Evolutionary conservation across 2,888 invertebrate species (phyloP).

Genomic region (Chymomyza caudatula): DNA sequence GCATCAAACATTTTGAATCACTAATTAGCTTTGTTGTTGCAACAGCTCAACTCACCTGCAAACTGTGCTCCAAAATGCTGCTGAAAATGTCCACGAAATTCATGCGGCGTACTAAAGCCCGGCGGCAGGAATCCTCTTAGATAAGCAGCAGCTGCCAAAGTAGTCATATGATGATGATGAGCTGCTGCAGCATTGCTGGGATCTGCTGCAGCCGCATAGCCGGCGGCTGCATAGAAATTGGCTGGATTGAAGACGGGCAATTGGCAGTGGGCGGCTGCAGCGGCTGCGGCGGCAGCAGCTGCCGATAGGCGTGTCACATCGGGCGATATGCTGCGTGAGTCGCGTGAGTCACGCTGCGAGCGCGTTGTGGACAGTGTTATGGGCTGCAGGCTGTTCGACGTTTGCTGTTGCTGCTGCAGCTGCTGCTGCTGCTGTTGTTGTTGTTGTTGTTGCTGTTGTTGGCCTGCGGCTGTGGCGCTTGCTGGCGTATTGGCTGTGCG

Average conservation of each 20-base stretch:
- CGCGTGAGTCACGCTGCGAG: constrained; percentile 43
- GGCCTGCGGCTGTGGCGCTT: constrained; percentile 3
- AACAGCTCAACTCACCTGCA: constrained; percentile 73
- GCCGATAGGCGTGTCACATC: constrained; percentile 73
- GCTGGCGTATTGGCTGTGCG: constrained; percentile 51
- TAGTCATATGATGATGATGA: constrained; percentile 78
- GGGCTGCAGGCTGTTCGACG: constrained; percentile 26
- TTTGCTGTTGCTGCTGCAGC: constrained; percentile 23
- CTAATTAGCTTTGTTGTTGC: not conserved
- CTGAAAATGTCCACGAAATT: constrained; percentile 77
- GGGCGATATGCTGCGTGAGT: constrained; percentile 74
- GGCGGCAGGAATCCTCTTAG: constrained; percentile 77
- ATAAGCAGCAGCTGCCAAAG: constrained; percentile 77
- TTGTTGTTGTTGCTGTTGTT: constrained; percentile 7
- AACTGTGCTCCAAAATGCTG: constrained; percentile 78
- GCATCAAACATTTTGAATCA: too few species aligned
- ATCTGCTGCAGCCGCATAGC: constrained; percentile 76
- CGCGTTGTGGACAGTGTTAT: constrained; percentile 2
- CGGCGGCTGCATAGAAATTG: constrained; percentile 77
- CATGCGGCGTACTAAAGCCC: constrained; percentile 77
- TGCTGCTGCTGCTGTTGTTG: constrained; percentile 26
- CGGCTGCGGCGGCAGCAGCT: constrained; percentile 75
- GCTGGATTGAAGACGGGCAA: constrained; percentile 78
- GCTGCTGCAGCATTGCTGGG: constrained; percentile 74
- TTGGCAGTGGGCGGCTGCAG: constrained; percentile 77